phyloP scores from a whole-genome alignment of 1,140 invertebrate species.

The Bombus balteatus region DNA sequence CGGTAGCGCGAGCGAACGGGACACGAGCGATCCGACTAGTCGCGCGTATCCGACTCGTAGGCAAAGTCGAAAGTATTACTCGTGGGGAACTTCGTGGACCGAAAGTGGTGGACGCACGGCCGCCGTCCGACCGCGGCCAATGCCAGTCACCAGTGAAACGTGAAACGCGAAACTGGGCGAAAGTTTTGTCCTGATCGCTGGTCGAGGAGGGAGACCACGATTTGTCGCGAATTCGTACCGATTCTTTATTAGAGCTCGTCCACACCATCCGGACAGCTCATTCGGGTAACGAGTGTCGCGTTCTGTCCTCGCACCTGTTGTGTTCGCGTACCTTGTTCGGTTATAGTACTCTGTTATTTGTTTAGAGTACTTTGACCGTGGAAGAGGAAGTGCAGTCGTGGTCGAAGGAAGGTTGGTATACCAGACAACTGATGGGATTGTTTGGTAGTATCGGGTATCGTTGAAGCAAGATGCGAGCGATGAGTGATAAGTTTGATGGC shows the following conservation, averaged over 20 bases:
- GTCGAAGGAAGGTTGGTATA: conserved; percentile 13
- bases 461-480: too few relatives aligned
- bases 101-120: conserved; percentile 49
- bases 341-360: neutral
- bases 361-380: neutral
- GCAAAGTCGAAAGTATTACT: conserved; percentile 21
- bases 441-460: neutral
- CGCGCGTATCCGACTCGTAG: neutral
- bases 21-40: neutral
- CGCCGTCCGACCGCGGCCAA: conserved; percentile 41
- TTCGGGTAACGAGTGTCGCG: conserved; percentile 38
- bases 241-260: conserved; percentile 35
- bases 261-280: conserved; percentile 11
- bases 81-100: conserved; percentile 39
- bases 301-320: conserved; percentile 38
- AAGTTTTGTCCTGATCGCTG: conserved; percentile 63
- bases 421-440: neutral
- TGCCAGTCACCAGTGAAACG: conserved; percentile 77
- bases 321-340: conserved; percentile 3
- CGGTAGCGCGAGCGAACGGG: conserved; percentile 6
- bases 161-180: conserved; percentile 75
- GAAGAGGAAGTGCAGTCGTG: neutral
- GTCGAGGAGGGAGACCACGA: conserved; percentile 27
- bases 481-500: too few relatives aligned
- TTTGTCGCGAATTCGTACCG: conserved; percentile 13